phyloP scores from a whole-genome alignment of 2,113 vertebrate species.

The Bujurquina vittata region DNA sequence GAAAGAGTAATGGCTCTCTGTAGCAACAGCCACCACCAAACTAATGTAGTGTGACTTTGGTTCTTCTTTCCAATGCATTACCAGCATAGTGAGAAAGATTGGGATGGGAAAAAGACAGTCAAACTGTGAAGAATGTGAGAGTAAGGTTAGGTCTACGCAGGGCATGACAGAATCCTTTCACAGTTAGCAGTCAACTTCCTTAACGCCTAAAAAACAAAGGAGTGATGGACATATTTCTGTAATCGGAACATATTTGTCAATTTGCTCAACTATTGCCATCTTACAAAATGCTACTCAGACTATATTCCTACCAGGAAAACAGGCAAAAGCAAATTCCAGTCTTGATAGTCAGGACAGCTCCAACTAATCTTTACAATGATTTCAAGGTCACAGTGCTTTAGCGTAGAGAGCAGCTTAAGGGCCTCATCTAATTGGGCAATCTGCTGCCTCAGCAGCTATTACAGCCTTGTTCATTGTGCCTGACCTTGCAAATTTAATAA shows the following conservation, averaged over 20 bases:
- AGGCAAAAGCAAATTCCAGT: slow-evolving; percentile 25
- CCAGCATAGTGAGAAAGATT: slow-evolving; percentile 60
- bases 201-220: slow-evolving; percentile 37
- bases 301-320: slow-evolving; percentile 7
- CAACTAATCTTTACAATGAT: slow-evolving; percentile 60
- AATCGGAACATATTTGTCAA: slow-evolving; percentile 12
- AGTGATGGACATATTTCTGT: slow-evolving; percentile 19
- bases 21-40: slow-evolving; percentile 75
- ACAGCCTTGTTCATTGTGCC: slow-evolving; percentile 45
- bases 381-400: slow-evolving; percentile 64
- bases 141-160: slow-evolving; percentile 15
- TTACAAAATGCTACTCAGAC: slow-evolving; percentile 14
- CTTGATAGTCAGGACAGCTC: slow-evolving; percentile 32
- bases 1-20: slow-evolving; percentile 80
- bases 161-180: slow-evolving; percentile 39
- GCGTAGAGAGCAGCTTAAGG: slow-evolving; percentile 46
- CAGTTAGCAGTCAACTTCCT: slow-evolving; percentile 30
- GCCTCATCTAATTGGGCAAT: slow-evolving; percentile 63
- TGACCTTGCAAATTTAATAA: slow-evolving; percentile 71
- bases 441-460: slow-evolving; percentile 59
- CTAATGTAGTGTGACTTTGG: slow-evolving; percentile 80
- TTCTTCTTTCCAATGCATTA: slow-evolving; percentile 76
- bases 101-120: slow-evolving; percentile 54
- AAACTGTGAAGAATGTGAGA: slow-evolving; percentile 40
- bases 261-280: slow-evolving; percentile 7